Base-by-base conservation (phyloP, 2,888 invertebrate species). In the Lycia hirtaria region DNA sequence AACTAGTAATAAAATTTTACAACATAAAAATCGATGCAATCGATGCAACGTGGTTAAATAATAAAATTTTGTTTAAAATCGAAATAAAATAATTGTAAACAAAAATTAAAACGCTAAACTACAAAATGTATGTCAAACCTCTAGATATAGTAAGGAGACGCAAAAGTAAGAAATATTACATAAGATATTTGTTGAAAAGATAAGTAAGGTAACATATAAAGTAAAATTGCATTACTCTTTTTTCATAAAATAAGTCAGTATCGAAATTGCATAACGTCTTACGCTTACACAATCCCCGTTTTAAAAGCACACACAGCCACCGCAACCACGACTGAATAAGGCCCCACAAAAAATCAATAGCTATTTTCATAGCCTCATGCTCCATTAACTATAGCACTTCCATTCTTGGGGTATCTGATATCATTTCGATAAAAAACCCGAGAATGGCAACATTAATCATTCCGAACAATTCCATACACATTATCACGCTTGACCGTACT, bases 401-500 rank as follows among this genome's bases (percentile, higher is more conserved):
- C 67, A 67, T 69, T 62, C 58, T 62, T 57, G 52, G 45, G 43
- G 65, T 69, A 68, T 69, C 69, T 71, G 78, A 81, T 82, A 81
- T 76, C 76, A 77, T 77, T 72, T 53, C 20, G 63, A 65, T 72
- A 69, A 77, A 76, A 80, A 77, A 72, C 55, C 52, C 57, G 61
- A 71, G 66, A 73, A 72, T 69, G 60, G 61, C 56, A 67, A 56
- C 75, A 80, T 80, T 78, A 72, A 81, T 78, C 75, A 77, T 68
- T 52, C 44, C 50, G 57, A 68, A 70, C 68, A 68, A 68, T 67
- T 65, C 63, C 53, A 65, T 60, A 64, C 66, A 64, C 61, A 70
- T 72, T 69, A 69, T 59, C 68, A 69, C 67, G 70, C 61, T 63
- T 63, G 62, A 64, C 60, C 60, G 63, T 55, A 55, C 60, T 55